Percentiles rank a stretch among this genome's conserved stretches.
Evolutionary conservation across 1,140 invertebrate genomes (phyloP).

Genomic region (Hypothenemus hampei): DNA sequence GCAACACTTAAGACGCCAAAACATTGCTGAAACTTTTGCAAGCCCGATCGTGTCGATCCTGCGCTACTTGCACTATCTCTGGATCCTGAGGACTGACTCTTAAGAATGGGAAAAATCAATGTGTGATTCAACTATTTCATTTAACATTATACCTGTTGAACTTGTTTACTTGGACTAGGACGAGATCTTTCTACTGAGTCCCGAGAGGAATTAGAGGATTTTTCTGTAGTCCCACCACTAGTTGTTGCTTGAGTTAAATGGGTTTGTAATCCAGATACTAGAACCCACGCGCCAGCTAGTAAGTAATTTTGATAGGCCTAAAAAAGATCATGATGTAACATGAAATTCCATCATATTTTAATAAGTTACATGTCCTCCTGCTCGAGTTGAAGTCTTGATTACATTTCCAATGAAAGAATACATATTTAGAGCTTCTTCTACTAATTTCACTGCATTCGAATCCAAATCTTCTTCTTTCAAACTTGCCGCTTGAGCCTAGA

Average conservation of each 20-base stretch:
- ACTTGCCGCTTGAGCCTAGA: slow-evolving; percentile 30
- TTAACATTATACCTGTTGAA: slow-evolving; percentile 9
- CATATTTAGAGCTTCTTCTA: slow-evolving; percentile 72
- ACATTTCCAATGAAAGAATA: slow-evolving; percentile 75
- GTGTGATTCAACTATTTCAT: not conserved
- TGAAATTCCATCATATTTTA: slow-evolving; percentile 1
- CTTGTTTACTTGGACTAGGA: slow-evolving; percentile 56
- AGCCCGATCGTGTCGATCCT: slow-evolving; percentile 39
- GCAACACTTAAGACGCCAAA: slow-evolving; percentile 79
- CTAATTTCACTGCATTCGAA: slow-evolving; percentile 60
- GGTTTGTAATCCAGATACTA: slow-evolving; percentile 80
- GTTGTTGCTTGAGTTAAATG: slow-evolving; percentile 57
- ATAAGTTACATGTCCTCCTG: slow-evolving; percentile 75
- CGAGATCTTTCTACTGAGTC: slow-evolving; percentile 55
- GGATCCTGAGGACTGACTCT: slow-evolving; percentile 48
- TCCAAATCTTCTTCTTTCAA: slow-evolving; percentile 63
- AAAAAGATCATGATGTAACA: slow-evolving; percentile 24
- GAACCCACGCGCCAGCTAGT: slow-evolving; percentile 79
- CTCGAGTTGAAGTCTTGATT: slow-evolving; percentile 78
- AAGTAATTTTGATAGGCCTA: slow-evolving; percentile 85
- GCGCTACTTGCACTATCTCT: slow-evolving; percentile 11
- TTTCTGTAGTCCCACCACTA: slow-evolving; percentile 35
- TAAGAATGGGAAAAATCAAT: slow-evolving; percentile 41
- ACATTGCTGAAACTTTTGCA: slow-evolving; percentile 59
- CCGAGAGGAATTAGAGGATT: slow-evolving; percentile 27